These are phyloP conservation scores for Australoheros scitulus DNA, from an alignment of 2,113 vertebrate species.

Conservation along the genomic window DNA sequence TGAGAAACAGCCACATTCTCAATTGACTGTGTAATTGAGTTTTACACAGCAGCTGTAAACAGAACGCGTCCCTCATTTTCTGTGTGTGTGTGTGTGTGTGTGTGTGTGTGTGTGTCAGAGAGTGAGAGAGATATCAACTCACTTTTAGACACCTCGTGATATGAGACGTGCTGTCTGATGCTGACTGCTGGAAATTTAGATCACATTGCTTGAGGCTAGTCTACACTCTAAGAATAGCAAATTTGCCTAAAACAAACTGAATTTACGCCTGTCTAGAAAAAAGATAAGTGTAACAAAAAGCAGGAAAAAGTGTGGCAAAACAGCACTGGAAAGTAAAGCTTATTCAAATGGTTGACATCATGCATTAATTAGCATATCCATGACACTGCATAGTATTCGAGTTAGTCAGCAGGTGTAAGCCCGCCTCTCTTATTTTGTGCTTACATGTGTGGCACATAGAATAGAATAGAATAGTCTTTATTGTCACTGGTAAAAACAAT, in stretches of 20 bases:
- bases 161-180: slow-evolving; percentile 36
- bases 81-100: neutral
- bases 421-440: neutral
- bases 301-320: neutral
- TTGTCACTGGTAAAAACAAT: too few species aligned
- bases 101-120: neutral
- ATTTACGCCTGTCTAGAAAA: slow-evolving; percentile 10
- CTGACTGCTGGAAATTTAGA: slow-evolving; percentile 47
- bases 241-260: slow-evolving; percentile 50
- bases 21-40: slow-evolving; percentile 75
- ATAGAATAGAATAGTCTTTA: too few species aligned
- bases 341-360: neutral
- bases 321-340: neutral
- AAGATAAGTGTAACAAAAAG: neutral
- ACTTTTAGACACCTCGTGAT: slow-evolving; percentile 53
- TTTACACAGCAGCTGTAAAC: slow-evolving; percentile 60
- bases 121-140: neutral
- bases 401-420: neutral
- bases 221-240: slow-evolving; percentile 51
- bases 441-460: neutral
- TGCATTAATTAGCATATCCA: neutral
- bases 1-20: slow-evolving; percentile 51
- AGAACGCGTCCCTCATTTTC: slow-evolving; percentile 32
- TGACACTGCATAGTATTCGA: neutral
- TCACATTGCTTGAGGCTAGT: slow-evolving; percentile 33